Percentiles rank a stretch among this genome's conserved stretches.
These are phyloP conservation scores for Caenorhabditis becei DNA, from an alignment of 2,888 invertebrate genomes.

Conservation along the genomic window DNA sequence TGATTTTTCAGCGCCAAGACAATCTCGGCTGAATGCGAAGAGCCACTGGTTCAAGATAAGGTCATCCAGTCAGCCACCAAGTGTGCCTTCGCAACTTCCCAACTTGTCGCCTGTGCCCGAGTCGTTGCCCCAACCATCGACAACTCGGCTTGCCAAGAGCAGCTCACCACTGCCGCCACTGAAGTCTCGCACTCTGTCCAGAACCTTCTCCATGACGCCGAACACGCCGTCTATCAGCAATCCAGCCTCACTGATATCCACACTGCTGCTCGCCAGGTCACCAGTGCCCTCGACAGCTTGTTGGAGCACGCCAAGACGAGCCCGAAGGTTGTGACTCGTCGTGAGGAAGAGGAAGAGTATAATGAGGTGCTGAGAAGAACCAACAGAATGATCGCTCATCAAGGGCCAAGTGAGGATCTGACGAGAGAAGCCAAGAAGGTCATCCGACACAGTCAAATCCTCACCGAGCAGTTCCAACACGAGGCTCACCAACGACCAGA, in stretches of 20 bases:
- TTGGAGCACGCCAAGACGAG: slow-evolving; percentile 90
- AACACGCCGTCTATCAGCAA: slow-evolving; percentile 71
- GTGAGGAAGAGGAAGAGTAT: slow-evolving; percentile 88
- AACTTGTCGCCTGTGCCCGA: slow-evolving; percentile 87
- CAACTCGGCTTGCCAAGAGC: slow-evolving; percentile 87
- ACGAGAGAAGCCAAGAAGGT: slow-evolving; percentile 82
- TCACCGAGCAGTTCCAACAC: slow-evolving; percentile 87
- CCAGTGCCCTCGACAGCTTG: slow-evolving; percentile 91
- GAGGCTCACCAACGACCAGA: slow-evolving; percentile 90
- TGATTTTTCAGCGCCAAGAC: slow-evolving; percentile 91
- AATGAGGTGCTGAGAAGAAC: slow-evolving; percentile 93
- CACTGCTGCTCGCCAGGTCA: slow-evolving; percentile 87
- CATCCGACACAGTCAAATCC: slow-evolving; percentile 78
- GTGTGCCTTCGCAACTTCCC: slow-evolving; percentile 96
- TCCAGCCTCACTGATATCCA: slow-evolving; percentile 86
- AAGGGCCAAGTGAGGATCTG: slow-evolving; percentile 71
- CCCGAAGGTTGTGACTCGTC: slow-evolving; percentile 83
- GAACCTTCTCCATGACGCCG: slow-evolving; percentile 87
- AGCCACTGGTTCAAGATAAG: slow-evolving; percentile 85
- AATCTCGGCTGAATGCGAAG: slow-evolving; percentile 91
- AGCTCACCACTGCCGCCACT: slow-evolving; percentile 92
- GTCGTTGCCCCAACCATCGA: slow-evolving; percentile 85
- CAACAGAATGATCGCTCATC: slow-evolving; percentile 88
- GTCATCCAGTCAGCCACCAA: slow-evolving; percentile 96
- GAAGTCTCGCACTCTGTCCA: slow-evolving; percentile 91